Evolutionary conservation across 2,888 invertebrate species (phyloP).

Genomic region (Agrotis puta): DNA sequence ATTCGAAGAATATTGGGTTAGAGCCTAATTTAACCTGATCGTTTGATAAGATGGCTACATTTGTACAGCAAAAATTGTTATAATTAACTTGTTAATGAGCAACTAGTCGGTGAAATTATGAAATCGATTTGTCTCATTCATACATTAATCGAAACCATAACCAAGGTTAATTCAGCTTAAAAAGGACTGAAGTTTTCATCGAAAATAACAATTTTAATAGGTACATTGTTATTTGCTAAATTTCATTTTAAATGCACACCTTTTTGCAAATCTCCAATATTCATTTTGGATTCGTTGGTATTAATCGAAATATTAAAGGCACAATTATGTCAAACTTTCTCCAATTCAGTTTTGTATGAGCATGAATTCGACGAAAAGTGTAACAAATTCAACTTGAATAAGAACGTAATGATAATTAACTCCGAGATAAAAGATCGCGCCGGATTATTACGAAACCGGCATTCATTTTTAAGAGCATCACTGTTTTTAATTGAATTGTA

Average conservation of each 20-base stretch:
- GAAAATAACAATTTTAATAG: neutral
- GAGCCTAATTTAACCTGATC: neutral
- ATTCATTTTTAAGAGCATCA: conserved; percentile 60
- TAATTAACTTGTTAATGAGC: neutral
- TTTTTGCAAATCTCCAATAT: neutral
- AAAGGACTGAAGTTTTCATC: neutral
- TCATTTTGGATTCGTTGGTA: conserved; percentile 3
- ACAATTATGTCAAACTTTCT: conserved; percentile 53
- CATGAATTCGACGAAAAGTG: conserved; percentile 47
- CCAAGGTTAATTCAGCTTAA: neutral
- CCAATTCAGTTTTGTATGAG: conserved; percentile 42
- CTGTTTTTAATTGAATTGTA: conserved; percentile 65
- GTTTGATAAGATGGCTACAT: too few species aligned
- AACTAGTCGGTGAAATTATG: neutral
- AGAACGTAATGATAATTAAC: conserved; percentile 78
- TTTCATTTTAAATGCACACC: neutral
- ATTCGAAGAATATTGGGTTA: too few species aligned
- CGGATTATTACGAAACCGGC: conserved; percentile 66
- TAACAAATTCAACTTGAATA: conserved; percentile 57
- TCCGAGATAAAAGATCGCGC: conserved; percentile 64
- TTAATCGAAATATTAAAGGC: conserved; percentile 21
- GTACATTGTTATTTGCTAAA: too few species aligned
- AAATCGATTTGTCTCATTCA: too few species aligned
- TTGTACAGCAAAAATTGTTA: too few species aligned
- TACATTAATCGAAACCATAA: neutral